A percentile compares a stretch with the other conserved stretches of the same genome.
phyloP scores from a whole-genome alignment of 2,113 vertebrate genomes.

The Boleophthalmus pectinirostris region DNA sequence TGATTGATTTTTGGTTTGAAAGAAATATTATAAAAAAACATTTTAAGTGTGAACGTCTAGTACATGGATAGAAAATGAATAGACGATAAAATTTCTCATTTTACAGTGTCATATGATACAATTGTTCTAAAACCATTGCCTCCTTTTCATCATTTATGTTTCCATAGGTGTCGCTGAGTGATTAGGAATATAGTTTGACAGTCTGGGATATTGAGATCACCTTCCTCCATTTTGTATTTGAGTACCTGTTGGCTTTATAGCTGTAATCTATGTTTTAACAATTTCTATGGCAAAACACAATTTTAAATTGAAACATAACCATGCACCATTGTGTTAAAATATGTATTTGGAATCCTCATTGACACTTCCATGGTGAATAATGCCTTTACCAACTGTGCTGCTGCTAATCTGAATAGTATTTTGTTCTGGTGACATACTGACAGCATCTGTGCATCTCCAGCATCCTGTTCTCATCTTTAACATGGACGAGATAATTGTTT shows the following conservation, averaged over 20 bases:
- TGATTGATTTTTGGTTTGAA: not conserved
- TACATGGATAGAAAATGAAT: not conserved
- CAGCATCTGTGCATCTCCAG: constrained; percentile 50
- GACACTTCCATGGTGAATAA: constrained; percentile 41
- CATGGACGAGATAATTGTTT: constrained; percentile 68
- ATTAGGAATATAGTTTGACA: not conserved
- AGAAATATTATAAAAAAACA: not conserved
- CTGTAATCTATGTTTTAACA: not conserved
- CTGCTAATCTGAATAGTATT: constrained; percentile 55
- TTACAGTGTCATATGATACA: not conserved
- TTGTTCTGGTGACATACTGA: constrained; percentile 60
- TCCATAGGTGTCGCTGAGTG: not conserved
- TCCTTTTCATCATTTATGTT: not conserved
- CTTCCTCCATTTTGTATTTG: too few relatives aligned
- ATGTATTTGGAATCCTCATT: constrained; percentile 27
- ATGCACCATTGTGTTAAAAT: not conserved
- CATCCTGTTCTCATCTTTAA: constrained; percentile 65
- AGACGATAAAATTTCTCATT: not conserved
- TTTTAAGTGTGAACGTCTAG: not conserved
- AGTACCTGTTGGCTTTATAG: not conserved
- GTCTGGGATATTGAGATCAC: not conserved
- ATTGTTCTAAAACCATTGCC: too few relatives aligned
- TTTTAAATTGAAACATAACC: not conserved
- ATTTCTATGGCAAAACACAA: not conserved
- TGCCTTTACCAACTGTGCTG: constrained; percentile 45